Conservation (phyloP, 2,113 vertebrate genomes). For the Lepus timidus region DNA sequence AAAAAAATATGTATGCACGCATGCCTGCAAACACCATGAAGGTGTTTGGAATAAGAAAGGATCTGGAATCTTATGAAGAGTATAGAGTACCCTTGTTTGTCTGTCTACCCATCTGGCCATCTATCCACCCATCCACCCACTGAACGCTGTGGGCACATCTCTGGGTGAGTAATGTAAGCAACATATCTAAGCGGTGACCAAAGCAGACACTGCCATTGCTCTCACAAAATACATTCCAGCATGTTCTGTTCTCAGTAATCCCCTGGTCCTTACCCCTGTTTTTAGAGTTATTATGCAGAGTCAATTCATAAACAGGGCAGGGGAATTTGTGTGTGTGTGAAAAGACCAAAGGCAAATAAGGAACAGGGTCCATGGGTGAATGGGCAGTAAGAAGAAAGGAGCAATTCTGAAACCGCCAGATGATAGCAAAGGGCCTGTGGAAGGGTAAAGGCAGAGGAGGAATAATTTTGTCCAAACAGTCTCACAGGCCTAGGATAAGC, state of each 20-base stretch:
- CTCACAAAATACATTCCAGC: neutral
- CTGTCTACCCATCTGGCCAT: neutral
- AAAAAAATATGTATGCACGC: neutral
- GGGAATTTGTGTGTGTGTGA: neutral
- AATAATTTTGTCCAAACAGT: neutral
- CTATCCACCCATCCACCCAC: neutral
- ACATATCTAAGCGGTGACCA: neutral
- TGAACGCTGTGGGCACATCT: neutral
- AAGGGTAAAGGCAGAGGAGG: neutral
- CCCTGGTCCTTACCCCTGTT: neutral
- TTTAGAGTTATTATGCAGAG: neutral
- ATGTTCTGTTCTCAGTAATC: neutral
- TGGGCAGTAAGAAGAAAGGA: neutral
- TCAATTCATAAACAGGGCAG: neutral
- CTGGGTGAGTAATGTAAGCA: neutral
- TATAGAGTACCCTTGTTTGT: neutral
- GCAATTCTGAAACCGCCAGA: neutral
- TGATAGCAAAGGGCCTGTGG: neutral
- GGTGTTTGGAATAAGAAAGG: neutral
- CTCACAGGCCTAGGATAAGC: neutral
- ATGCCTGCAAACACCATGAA: neutral
- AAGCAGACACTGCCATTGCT: neutral
- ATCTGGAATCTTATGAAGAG: neutral
- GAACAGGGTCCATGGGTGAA: neutral
- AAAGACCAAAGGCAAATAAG: conserved; percentile 4